Evolutionary conservation across 2,113 vertebrate genomes (phyloP).

Genomic region (Synchiropus splendidus): DNA sequence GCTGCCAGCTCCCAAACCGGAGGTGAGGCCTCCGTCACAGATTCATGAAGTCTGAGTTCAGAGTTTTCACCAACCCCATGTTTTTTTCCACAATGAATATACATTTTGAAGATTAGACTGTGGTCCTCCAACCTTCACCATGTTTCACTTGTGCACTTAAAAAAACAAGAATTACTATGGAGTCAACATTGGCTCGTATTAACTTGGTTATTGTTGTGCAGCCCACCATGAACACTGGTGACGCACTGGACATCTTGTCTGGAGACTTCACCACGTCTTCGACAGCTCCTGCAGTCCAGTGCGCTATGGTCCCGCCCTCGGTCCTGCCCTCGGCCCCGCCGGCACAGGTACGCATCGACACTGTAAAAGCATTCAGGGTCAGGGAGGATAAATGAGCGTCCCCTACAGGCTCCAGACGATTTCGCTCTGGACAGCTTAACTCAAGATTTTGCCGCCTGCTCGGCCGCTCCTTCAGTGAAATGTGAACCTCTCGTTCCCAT

Average conservation of each 20-base stretch:
- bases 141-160: no score
- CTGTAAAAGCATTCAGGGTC: not conserved
- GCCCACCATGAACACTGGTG: constrained; percentile 46
- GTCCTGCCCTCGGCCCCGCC: constrained; percentile 22
- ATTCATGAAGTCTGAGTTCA: no score
- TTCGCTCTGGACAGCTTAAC: constrained; percentile 43
- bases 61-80: not conserved
- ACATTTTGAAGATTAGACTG: no score
- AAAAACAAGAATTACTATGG: no score
- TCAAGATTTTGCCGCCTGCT: constrained; percentile 43
- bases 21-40: constrained; percentile 33
- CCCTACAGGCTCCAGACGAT: constrained; percentile 29
- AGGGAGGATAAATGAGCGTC: not conserved
- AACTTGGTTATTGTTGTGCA: no score
- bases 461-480: constrained; percentile 46
- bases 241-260: constrained; percentile 61
- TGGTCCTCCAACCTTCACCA: no score
- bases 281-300: constrained; percentile 38
- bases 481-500: constrained; percentile 26
- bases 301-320: constrained; percentile 22
- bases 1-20: constrained; percentile 39
- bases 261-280: constrained; percentile 42
- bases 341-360: constrained; percentile 20
- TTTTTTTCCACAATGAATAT: not conserved
- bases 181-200: no score